Conservation (phyloP, 2,797 vertebrate species). For the Scolopax bukidnonensis region DNA sequence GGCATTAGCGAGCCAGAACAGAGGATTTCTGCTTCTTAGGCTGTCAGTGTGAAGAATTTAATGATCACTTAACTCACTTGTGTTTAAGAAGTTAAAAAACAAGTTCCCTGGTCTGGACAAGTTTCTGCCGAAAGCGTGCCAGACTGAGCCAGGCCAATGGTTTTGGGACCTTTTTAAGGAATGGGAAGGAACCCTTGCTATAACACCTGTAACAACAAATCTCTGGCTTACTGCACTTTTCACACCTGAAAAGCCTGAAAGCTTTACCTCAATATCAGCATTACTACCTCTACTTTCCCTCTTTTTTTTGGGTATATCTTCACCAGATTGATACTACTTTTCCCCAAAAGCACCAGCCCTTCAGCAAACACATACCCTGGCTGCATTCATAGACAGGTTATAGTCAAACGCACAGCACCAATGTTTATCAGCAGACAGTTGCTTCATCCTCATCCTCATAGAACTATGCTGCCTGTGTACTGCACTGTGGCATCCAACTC, state of each 20-base stretch:
- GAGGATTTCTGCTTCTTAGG: background rate
- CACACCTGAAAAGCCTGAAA: background rate
- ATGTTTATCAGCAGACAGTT: background rate
- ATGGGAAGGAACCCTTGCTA: background rate
- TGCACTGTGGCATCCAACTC: background rate
- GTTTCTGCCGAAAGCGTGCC: background rate
- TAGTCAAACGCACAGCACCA: rapidly evolving
- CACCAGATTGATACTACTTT: background rate
- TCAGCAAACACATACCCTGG: background rate
- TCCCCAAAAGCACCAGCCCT: background rate
- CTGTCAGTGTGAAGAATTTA: background rate
- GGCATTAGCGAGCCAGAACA: background rate
- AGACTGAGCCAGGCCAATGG: background rate
- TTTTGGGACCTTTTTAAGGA: background rate
- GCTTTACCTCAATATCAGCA: background rate
- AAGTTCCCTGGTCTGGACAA: background rate
- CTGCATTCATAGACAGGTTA: background rate
- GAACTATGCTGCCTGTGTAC: background rate
- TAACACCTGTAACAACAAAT: background rate
- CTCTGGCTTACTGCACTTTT: background rate
- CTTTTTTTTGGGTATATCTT: background rate
- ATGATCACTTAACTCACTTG: background rate
- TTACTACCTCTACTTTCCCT: background rate
- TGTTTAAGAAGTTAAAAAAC: background rate
- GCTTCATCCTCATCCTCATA: background rate